A percentile compares a stretch with the other conserved stretches of the same genome.
Evolutionary conservation across 2,888 invertebrate species (phyloP).

Genomic region (Leptinotarsa tumamoca): DNA sequence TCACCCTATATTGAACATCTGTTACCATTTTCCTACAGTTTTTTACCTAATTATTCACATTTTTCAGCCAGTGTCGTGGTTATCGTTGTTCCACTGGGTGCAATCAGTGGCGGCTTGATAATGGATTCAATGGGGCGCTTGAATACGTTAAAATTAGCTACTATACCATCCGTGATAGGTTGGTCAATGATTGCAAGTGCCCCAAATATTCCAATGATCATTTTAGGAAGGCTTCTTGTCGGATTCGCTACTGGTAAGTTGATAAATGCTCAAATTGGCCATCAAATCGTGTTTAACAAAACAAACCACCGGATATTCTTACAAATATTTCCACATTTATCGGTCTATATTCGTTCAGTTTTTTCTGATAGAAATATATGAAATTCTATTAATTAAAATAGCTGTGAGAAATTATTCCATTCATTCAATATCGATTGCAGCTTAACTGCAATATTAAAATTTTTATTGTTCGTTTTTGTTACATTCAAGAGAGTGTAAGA

Average conservation of each 20-base stretch:
- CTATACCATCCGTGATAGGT: conserved; percentile 69
- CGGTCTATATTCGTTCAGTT: too few relatives aligned
- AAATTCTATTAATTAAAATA: too few relatives aligned
- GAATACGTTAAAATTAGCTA: conserved; percentile 70
- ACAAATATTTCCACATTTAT: too few relatives aligned
- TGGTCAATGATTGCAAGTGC: conserved; percentile 71
- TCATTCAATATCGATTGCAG: too few relatives aligned
- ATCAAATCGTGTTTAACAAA: too few relatives aligned
- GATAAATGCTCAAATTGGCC: not conserved
- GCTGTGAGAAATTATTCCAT: too few relatives aligned
- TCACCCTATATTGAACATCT: not conserved
- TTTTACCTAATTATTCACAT: not conserved
- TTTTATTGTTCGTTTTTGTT: too few relatives aligned
- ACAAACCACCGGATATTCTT: too few relatives aligned
- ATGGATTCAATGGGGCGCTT: conserved; percentile 72
- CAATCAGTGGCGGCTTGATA: conserved; percentile 69
- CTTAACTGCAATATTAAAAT: too few relatives aligned
- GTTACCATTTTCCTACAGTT: not conserved
- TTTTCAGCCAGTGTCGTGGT: conserved; percentile 71
- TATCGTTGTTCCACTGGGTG: conserved; percentile 70
- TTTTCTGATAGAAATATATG: too few relatives aligned
- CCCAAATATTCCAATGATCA: conserved; percentile 67
- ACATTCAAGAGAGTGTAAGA: too few relatives aligned
- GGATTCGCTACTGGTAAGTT: conserved; percentile 69
- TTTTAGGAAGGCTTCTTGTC: conserved; percentile 66